Percentiles rank a stretch among this genome's conserved stretches.
phyloP scores from a whole-genome alignment of 2,113 vertebrate species.

The Oenanthe oenanthe region DNA sequence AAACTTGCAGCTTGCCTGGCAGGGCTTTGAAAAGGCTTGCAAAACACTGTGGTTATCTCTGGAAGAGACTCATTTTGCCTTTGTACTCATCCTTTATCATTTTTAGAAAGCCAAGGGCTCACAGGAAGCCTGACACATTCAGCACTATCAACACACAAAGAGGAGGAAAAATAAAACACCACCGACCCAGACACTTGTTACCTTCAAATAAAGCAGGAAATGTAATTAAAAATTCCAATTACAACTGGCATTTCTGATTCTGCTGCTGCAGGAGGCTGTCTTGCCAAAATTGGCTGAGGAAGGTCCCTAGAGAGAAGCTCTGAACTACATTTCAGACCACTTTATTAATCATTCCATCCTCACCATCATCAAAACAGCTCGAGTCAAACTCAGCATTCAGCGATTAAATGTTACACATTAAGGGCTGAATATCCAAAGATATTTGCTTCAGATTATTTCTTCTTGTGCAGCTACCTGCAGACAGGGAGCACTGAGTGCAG shows the following conservation, averaged over 20 bases:
- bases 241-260: constrained; percentile 11
- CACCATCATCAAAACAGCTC: background rate
- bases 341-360: constrained; percentile 6
- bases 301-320: background rate
- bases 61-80: background rate
- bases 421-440: background rate
- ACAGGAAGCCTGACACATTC: background rate
- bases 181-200: fast-evolving
- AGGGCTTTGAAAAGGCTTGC: background rate
- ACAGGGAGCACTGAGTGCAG: no score
- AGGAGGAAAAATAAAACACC: background rate
- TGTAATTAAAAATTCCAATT: constrained; percentile 25
- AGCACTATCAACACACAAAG: background rate
- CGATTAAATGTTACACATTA: background rate
- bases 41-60: background rate
- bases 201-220: constrained; percentile 34
- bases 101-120: background rate
- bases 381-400: background rate
- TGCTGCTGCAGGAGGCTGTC: background rate
- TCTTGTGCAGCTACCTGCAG: background rate
- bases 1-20: background rate
- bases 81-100: background rate
- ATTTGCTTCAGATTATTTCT: background rate
- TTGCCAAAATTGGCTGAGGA: background rate
- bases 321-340: background rate